A percentile compares a stretch with the other conserved stretches of the same genome.
phyloP scores from a whole-genome alignment of 1,140 invertebrate species.

The Sitobion miscanthi region DNA sequence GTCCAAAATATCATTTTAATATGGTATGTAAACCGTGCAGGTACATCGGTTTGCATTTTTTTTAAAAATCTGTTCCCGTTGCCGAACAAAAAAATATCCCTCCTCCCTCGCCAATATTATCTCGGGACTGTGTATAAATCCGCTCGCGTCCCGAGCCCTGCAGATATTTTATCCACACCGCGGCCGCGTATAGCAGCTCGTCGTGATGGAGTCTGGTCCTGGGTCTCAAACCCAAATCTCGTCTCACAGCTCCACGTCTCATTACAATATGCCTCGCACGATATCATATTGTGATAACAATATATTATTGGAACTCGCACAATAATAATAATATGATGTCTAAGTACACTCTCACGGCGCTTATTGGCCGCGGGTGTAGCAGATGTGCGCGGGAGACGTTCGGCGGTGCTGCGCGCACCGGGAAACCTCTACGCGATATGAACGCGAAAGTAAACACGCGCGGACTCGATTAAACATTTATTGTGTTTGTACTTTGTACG shows the following conservation, averaged over 20 bases:
- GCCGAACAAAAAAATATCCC: no score
- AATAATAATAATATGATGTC: no score
- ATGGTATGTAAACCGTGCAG: no score
- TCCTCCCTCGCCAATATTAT: no score
- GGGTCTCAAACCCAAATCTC: not conserved
- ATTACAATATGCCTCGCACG: not conserved
- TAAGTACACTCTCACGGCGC: not conserved
- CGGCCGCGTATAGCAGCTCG: no score
- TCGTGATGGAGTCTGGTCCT: not conserved
- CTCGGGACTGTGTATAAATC: no score
- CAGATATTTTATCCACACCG: no score
- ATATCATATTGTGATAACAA: not conserved
- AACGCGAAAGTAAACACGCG: constrained; percentile 43
- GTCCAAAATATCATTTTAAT: no score
- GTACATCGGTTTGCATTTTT: no score
- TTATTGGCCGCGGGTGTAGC: no score
- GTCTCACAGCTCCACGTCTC: not conserved
- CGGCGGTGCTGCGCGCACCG: not conserved
- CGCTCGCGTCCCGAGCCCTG: no score
- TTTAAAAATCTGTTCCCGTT: no score
- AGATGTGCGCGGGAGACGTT: not conserved
- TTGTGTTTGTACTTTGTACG: constrained; percentile 35
- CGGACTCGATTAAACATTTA: constrained; percentile 55
- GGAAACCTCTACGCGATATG: not conserved
- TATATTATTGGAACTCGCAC: not conserved